phyloP scores from a whole-genome alignment of 2,888 invertebrate genomes.

The Lepeophtheirus nordmannii region DNA sequence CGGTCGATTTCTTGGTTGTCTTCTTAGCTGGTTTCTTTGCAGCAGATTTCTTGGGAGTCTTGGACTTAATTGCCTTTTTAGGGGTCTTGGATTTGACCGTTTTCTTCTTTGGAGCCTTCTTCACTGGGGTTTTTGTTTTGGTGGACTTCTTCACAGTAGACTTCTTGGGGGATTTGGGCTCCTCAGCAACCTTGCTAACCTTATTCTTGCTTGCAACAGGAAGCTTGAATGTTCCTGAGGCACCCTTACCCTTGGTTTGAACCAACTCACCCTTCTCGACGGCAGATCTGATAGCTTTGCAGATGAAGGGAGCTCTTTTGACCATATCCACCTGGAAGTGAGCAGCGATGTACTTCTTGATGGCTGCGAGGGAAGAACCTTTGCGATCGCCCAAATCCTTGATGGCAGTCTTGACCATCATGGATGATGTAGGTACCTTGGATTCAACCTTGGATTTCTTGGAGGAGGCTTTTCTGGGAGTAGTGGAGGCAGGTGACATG shows the following conservation, averaged over 20 bases:
- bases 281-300: slow-evolving; percentile 33
- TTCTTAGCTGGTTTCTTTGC: slow-evolving; percentile 25
- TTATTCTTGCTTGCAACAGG: not conserved
- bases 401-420: slow-evolving; percentile 36
- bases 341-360: slow-evolving; percentile 36
- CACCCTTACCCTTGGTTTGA: slow-evolving; percentile 31
- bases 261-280: slow-evolving; percentile 33
- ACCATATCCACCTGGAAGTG: slow-evolving; percentile 36
- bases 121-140: slow-evolving; percentile 27
- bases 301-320: slow-evolving; percentile 31
- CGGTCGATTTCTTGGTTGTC: slow-evolving; percentile 25
- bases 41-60: slow-evolving; percentile 13
- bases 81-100: slow-evolving; percentile 26
- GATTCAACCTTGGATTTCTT: slow-evolving; percentile 30
- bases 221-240: slow-evolving; percentile 28
- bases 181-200: slow-evolving; percentile 29
- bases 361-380: slow-evolving; percentile 38
- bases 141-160: slow-evolving; percentile 26
- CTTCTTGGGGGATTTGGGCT: slow-evolving; percentile 31
- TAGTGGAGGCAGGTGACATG: slow-evolving; percentile 2
- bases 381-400: slow-evolving; percentile 34
- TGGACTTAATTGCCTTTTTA: slow-evolving; percentile 27
- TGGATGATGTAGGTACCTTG: slow-evolving; percentile 33
- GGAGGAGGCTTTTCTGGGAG: not conserved
- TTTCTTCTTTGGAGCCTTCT: slow-evolving; percentile 27